Evolutionary conservation across 1,140 invertebrate species (phyloP), one percentile per base, ranked within the genome.

Genomic region (Drosophila ficusphila): DNA sequence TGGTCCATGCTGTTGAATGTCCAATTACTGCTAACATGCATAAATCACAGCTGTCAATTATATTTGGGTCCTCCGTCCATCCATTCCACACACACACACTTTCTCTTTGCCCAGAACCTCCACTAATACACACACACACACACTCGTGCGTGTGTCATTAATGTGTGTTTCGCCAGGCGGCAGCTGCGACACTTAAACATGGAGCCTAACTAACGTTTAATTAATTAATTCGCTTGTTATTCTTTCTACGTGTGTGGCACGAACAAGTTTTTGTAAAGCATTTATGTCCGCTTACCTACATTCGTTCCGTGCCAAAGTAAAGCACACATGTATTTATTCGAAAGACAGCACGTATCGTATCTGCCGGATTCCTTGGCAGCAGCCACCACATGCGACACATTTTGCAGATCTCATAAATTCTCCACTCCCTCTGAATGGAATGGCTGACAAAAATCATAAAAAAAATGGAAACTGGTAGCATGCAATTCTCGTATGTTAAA

Each of bases 191-290:
- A 79, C 81, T 79, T 42, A 38, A 57, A 36, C 81, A 60, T 36
- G 51, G 8, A 53, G 60, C 47, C 48, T 38, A 53, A 76, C 60
- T 62, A 76, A 57, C 81, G 47, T 76, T 86, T 85, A 79, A 85
- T 85, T 85, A 85, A 85, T 85, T 86, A 86, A 85, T 85, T 79
- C 83, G 57, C 72, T 76, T 64, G 76, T 79, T 86, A 67, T 79
- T 73, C 65, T 49, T 38, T 38, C 41, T 51, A 70, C 69, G 71
- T 86, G 71, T 86, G 81, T 23, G 16, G 56, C 51, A 76, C 58
- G 58, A 44, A 57, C 70, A 62, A 57, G 42, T 57, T 64, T 68
- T 76, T 58, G 19, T 46, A 58, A 75, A 79, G 68, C 54, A 62
- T 58, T 68, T 53, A 47, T 73, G 52, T 52, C 56, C 57, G 27